These are phyloP conservation scores for Corvus hawaiiensis DNA, from an alignment of 2,113 vertebrate species.

Conservation along the genomic window DNA sequence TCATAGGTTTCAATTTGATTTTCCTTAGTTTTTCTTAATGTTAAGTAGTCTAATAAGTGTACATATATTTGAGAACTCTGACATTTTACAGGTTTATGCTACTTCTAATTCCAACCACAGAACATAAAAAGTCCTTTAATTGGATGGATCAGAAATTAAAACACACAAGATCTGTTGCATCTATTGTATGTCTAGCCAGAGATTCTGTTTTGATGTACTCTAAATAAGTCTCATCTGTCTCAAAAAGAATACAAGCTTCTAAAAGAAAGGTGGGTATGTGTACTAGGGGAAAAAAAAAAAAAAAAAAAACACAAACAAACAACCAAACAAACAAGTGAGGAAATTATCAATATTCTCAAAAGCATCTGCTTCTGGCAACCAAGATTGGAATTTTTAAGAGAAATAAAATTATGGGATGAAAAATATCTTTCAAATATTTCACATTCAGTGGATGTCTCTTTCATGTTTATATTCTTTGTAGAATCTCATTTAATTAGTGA, in stretches of 20 bases:
- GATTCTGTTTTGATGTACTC: not conserved
- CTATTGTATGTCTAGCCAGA: not conserved
- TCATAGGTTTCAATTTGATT: not conserved
- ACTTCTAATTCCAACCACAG: not conserved
- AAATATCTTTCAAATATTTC: not conserved
- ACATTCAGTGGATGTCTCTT: not conserved
- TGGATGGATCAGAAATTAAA: not conserved
- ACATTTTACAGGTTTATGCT: not conserved
- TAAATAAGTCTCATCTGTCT: not conserved
- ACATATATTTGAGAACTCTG: not conserved
- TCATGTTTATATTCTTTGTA: not conserved
- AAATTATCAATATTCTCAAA: not conserved
- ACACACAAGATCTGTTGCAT: not conserved
- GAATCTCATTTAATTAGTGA: not conserved
- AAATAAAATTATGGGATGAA: not conserved
- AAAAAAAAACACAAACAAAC: not conserved
- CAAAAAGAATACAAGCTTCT: not conserved
- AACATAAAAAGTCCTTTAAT: not conserved
- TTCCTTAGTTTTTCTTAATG: not conserved
- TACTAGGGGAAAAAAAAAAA: not conserved
- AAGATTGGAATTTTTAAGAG: not conserved
- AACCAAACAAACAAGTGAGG: not conserved
- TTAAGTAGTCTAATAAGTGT: not conserved
- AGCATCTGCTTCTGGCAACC: not conserved
- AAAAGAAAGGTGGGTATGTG: not conserved